Evolutionary conservation across 37 sponge, comb jelly and placozoan genomes (phyloP).

Genomic region (Ephydatia muelleri): DNA sequence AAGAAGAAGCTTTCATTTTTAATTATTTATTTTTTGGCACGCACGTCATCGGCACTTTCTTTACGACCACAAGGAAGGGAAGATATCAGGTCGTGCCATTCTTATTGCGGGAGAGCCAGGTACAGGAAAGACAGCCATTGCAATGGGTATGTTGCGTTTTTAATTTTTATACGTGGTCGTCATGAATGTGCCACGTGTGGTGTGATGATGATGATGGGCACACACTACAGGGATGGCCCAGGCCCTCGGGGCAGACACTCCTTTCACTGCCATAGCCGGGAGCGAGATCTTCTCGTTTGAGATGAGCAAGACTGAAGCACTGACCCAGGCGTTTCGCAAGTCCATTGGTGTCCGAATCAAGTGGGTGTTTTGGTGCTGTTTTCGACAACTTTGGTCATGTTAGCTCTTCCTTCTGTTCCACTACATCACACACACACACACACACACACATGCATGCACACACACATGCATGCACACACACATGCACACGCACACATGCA

Average conservation of each 20-base stretch:
- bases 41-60: too few species aligned
- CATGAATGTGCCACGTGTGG: background rate
- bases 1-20: background rate
- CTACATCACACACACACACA: background rate
- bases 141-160: constrained; percentile 76
- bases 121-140: constrained; percentile 97
- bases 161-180: background rate
- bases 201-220: background rate
- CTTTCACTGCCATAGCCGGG: constrained; percentile 94
- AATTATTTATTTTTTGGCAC: too few species aligned
- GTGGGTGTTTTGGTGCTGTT: constrained; percentile 41
- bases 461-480: background rate
- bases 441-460: background rate
- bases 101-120: constrained; percentile 96
- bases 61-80: constrained; percentile 75
- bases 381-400: too few species aligned
- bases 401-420: too few species aligned
- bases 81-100: constrained; percentile 94
- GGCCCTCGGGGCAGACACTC: constrained; percentile 93
- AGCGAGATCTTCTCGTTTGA: constrained; percentile 94
- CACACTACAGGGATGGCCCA: constrained; percentile 96
- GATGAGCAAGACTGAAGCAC: constrained; percentile 97
- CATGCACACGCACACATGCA: background rate
- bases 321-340: constrained; percentile 93
- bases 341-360: constrained; percentile 98